Base-by-base conservation (phyloP, 2,888 invertebrate species). In the Archips xylosteana region DNA sequence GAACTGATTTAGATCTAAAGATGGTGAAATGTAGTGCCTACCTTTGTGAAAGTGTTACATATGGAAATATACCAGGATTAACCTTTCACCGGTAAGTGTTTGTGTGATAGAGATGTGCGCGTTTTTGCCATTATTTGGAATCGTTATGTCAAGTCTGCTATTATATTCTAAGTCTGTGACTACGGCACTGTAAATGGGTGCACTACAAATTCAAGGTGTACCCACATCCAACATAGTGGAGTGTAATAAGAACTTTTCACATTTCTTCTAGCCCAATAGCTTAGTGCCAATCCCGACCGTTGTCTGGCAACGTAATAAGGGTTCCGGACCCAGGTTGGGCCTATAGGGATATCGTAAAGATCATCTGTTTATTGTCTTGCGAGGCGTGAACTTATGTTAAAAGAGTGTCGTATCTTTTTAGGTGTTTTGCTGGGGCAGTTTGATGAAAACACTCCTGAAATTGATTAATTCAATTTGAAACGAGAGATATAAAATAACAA, bases 261-360 rank as follows among this genome's bases (percentile, higher is more conserved):
- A 71, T 66, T 75, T 64, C 59, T 69, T 62, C 54, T 61, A 68
- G 62, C 49, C 57, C 67, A 59, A 63, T 64, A 71, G 60, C 32
- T 42, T 49, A 39, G 64, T 51, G 34, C 64, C 74, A 74, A 74
- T 74, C 47, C 60, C 45, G 65, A 64, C 64, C 71, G 66, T 71
- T 75, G 75, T 75, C 68, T 64, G 10, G 66, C 57, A 42, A 67
- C 13, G 71, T 71, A 68, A 75, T 75, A 71, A 71, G 75, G 63
- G 75, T 70, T n/a, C 0, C 2, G 6, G 61, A 3, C 45, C 23
- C 62, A 12, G 57, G 63, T 47, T 47, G 63, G 60, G 60, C 47
- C 54, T 66, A 62, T 39, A 32, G 66, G 75, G 71, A 71, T 68
- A 51, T 64, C 71, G 71, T 75, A 75, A 75, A 72, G 67, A 67